These are phyloP conservation scores for Sesia bembeciformis DNA, from an alignment of 2,888 invertebrate species.

Conservation along the genomic window DNA sequence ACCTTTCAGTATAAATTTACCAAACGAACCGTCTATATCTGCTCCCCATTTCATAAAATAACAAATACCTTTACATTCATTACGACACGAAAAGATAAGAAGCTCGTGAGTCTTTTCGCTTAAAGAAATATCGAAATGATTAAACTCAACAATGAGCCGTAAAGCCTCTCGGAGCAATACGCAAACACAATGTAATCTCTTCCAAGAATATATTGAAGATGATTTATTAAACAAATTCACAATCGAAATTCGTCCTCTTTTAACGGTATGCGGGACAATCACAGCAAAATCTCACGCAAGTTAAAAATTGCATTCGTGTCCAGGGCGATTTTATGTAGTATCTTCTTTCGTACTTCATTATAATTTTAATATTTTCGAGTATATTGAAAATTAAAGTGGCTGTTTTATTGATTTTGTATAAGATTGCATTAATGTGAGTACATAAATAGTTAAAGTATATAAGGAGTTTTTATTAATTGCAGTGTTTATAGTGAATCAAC, in stretches of 20 bases:
- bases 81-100: neutral
- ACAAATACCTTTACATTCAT: neutral
- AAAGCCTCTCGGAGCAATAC: conserved; percentile 26
- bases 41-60: neutral
- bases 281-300: neutral
- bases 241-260: conserved; percentile 31
- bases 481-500: no score
- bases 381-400: no score
- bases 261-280: conserved; percentile 33
- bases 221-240: conserved; percentile 33
- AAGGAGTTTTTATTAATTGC: no score
- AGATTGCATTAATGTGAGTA: no score
- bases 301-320: neutral
- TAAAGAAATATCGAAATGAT: conserved; percentile 30
- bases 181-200: conserved; percentile 53
- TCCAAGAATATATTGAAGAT: conserved; percentile 17
- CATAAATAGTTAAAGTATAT: no score
- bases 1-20: no score
- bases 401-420: no score
- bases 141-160: conserved; percentile 37
- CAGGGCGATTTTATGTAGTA: neutral
- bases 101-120: conserved; percentile 4
- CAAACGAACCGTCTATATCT: no score
- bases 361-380: no score
- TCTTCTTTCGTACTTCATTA: no score